Evolutionary conservation across 23 tunicate genomes (phyloP), one percentile per base, ranked within the genome.

Genomic region (Clavelina lepadiformis): DNA sequence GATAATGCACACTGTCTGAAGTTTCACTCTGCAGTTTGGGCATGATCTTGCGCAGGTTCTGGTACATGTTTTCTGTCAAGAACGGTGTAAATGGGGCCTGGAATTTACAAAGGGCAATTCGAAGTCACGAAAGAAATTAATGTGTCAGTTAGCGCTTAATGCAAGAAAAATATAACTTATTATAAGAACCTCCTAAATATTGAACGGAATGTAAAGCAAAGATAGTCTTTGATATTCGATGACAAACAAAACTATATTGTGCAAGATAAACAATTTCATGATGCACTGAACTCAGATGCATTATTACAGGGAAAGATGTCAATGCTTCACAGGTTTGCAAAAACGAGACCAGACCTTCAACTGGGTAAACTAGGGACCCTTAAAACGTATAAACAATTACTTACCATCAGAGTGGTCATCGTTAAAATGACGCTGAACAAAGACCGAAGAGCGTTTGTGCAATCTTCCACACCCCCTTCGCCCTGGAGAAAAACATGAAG

Each of bases 81-180:
- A 85, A 94, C 29, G 99, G 99, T 18, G 95, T 94, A 53, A 80
- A 86, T 8, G 99, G 99, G 2, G 85, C 80, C 98, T 87, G 68
- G 51, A 66, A 58, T 31, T 23, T 8, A 50, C 35, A 56, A 31
- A 8, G 57, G 13, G 15, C 28, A 22, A 22, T 33, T 46, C 2
- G 21, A 45, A 41, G 5, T n/a, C n/a, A n/a, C n/a, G 18, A 18
- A 44, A 11, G 50, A 11, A 44, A 11, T 44, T 44, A 11, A 11
- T 13, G 13, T 44, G 18, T 44, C 50, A 44, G 13, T 13, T 44
- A 18, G 18, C 50, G 18, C 18, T 44, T 44, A 13, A 44, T 44
- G 18, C 18, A 11, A 13, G 18, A 13, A 11, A 13, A 18, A 13
- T 44, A 44, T 11, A 44, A 44, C 18, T 18, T 18, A 44, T 11